phyloP scores from a whole-genome alignment of 2,888 invertebrate species.

The Cheilosia vulpina region DNA sequence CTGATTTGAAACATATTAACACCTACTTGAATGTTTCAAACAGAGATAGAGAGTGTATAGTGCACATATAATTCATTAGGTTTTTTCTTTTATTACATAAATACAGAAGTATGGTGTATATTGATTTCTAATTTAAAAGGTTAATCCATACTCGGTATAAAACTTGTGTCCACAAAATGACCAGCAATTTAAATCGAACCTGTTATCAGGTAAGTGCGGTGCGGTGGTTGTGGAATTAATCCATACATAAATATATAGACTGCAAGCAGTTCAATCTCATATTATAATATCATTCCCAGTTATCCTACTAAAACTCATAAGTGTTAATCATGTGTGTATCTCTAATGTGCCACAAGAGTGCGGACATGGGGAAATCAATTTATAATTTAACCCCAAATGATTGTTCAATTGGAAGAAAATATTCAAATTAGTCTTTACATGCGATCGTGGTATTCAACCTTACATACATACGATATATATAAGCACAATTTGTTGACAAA shows the following conservation, averaged over 20 bases:
- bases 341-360: not conserved
- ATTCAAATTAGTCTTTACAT: constrained; percentile 43
- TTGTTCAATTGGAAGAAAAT: constrained; percentile 59
- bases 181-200: not conserved
- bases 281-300: constrained; percentile 17
- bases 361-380: constrained; percentile 48
- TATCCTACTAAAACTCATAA: constrained; percentile 20
- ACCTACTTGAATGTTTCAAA: no score
- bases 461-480: not conserved
- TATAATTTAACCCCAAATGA: constrained; percentile 59
- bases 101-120: no score
- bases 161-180: no score
- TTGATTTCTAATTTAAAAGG: no score
- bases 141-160: no score
- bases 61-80: no score
- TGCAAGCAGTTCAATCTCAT: constrained; percentile 37
- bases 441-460: constrained; percentile 10
- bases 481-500: constrained; percentile 55
- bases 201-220: not conserved
- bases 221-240: constrained; percentile 7
- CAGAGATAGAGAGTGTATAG: no score
- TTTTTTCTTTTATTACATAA: no score
- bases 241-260: not conserved
- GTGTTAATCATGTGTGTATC: not conserved
- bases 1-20: no score